Evolutionary conservation across 2,113 vertebrate species (phyloP).

Genomic region (Prolemur simus): DNA sequence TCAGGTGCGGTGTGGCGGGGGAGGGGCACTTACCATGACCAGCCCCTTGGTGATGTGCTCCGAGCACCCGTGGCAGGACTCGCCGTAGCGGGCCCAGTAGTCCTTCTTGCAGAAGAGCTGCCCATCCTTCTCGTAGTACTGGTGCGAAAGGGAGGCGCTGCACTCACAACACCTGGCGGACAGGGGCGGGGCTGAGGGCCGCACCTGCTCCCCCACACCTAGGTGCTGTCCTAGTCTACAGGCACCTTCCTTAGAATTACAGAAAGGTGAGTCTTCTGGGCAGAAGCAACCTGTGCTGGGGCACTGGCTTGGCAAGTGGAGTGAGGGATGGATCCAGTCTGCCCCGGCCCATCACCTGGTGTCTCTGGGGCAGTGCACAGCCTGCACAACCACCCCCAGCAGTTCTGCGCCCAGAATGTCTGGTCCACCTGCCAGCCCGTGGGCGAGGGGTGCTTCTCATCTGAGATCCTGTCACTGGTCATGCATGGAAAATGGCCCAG

Average conservation of each 20-base stretch:
- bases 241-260: background rate
- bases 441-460: background rate
- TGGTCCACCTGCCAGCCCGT: background rate
- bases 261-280: background rate
- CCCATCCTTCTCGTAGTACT: slow-evolving; percentile 99
- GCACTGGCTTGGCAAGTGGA: background rate
- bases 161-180: slow-evolving; percentile 94
- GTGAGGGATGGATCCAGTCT: background rate
- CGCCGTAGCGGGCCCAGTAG: slow-evolving; percentile 95
- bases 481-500: background rate
- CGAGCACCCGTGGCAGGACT: slow-evolving; percentile 96
- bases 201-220: accelerated
- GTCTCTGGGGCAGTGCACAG: background rate
- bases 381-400: background rate
- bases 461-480: background rate
- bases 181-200: background rate
- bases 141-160: slow-evolving; percentile 92
- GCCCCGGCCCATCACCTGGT: accelerated
- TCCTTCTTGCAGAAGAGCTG: slow-evolving; percentile 98
- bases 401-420: background rate
- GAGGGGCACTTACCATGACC: slow-evolving; percentile 91
- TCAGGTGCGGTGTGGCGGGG: accelerated
- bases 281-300: background rate
- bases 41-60: slow-evolving; percentile 97
- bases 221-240: background rate